These are phyloP conservation scores for Drepana arcuata DNA, from an alignment of 1,140 invertebrate genomes.

Conservation along the genomic window DNA sequence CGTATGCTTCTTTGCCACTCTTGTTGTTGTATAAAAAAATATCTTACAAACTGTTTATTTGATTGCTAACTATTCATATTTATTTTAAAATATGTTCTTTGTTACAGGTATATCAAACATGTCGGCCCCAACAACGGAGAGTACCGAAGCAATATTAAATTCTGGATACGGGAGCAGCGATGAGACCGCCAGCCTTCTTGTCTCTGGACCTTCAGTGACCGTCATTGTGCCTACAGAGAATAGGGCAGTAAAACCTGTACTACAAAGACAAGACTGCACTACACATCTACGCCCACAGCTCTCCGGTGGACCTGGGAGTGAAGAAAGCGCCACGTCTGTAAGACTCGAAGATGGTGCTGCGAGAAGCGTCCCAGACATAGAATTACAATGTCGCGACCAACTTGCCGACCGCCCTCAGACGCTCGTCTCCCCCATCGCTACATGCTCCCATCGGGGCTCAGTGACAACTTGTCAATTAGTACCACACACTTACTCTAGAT, in stretches of 20 bases:
- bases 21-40: too few species aligned
- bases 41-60: too few species aligned
- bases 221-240: slow-evolving; percentile 63
- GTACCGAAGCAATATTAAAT: slow-evolving; percentile 71
- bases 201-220: slow-evolving; percentile 62
- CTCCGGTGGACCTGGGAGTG: slow-evolving; percentile 82
- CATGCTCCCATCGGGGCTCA: slow-evolving; percentile 71
- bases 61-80: too few species aligned
- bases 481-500: slow-evolving; percentile 73
- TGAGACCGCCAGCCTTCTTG: slow-evolving; percentile 84
- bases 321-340: slow-evolving; percentile 79
- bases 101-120: slow-evolving; percentile 49
- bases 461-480: slow-evolving; percentile 74
- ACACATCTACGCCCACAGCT: slow-evolving; percentile 81
- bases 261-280: slow-evolving; percentile 88
- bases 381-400: slow-evolving; percentile 81
- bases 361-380: slow-evolving; percentile 90
- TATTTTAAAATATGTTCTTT: too few species aligned
- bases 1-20: too few species aligned
- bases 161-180: slow-evolving; percentile 81
- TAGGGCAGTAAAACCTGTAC: slow-evolving; percentile 78
- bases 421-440: slow-evolving; percentile 71
- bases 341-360: slow-evolving; percentile 79
- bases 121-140: slow-evolving; percentile 67
- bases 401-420: slow-evolving; percentile 66